Base-by-base conservation (phyloP, 2,113 vertebrate species). In the Tenrec ecaudatus region DNA sequence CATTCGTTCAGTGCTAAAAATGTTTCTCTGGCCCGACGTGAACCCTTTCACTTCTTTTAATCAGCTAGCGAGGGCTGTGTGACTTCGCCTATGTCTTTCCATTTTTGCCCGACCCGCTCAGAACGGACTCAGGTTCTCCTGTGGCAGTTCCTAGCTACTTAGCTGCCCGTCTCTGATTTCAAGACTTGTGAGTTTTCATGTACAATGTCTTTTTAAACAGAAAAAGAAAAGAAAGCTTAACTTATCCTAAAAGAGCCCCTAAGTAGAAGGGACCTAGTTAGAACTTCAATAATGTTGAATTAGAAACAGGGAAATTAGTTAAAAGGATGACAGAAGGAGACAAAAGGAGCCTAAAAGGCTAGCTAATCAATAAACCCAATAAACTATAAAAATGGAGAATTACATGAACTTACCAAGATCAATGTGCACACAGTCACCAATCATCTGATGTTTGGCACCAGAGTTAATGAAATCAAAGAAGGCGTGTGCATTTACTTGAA, bases 361-460 rank as follows among this genome's bases (percentile, higher is more conserved):
- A 92, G 36, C 16, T 94, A 71, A 91, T 96, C 91, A 71, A 90
- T 93, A 83, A 95, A 68, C 75, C 38, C 36, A 57, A 93, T 87
- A 88, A 88, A 82, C 64, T 86, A 88, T 88, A 94, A 92, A 94
- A 88, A 95, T 60, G 78, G 76, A 94, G 85, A 93, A 86, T 94
- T 69, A 57, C 11, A 22, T 38, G 33, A 94, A 88, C 33, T 88
- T 94, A 25, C 12, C 79, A 33, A 58, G 77, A 86, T 91, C 84
- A 68, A 27, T 84, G 73, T 86, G 66, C 47, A 73, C 31, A 23
- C 57, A 83, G 23, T 69, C 68, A 83, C 79, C 27, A 66, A 2
- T 94, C 84, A 82, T 94, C 91, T 94, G 89, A 66, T 81, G 81
- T n/a, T 68, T 84, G 77, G 82, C 88, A 93, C 36, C 25, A 31